phyloP scores from a whole-genome alignment of 2,888 invertebrate species.

The Catocala sponsa region DNA sequence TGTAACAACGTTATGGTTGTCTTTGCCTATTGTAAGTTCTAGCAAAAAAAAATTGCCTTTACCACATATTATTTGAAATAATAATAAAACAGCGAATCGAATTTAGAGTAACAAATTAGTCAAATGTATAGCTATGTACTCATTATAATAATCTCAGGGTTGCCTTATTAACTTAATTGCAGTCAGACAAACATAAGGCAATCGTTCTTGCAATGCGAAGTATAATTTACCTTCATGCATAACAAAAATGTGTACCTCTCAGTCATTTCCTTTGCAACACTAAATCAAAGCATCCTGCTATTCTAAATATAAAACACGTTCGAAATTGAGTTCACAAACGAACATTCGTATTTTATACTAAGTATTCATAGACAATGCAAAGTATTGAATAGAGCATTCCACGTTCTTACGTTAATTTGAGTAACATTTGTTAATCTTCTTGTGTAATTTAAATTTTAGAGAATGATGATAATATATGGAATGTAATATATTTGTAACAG shows the following conservation, averaged over 20 bases:
- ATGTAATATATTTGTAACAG: not conserved
- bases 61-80: not conserved
- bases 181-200: constrained; percentile 14
- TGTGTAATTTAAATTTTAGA: constrained; percentile 3
- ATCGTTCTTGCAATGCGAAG: constrained; percentile 25
- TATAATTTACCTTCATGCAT: constrained; percentile 39
- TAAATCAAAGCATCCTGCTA: constrained; percentile 49
- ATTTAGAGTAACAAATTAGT: not conserved
- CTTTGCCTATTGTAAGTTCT: not conserved
- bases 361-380: not conserved
- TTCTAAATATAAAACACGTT: constrained; percentile 37
- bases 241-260: constrained; percentile 30
- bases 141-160: constrained; percentile 27
- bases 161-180: constrained; percentile 34
- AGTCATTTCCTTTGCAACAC: constrained; percentile 37
- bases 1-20: not conserved
- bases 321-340: not conserved
- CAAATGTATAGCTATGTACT: not conserved
- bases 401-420: not conserved
- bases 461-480: not conserved
- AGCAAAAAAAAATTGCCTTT: not conserved
- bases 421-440: constrained; percentile 6
- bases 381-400: not conserved
- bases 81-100: too few relatives aligned
- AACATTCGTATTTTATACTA: constrained; percentile 1